Conservation (phyloP, 2,113 vertebrate species). For the Cryptomyrus ogoouensis region DNA sequence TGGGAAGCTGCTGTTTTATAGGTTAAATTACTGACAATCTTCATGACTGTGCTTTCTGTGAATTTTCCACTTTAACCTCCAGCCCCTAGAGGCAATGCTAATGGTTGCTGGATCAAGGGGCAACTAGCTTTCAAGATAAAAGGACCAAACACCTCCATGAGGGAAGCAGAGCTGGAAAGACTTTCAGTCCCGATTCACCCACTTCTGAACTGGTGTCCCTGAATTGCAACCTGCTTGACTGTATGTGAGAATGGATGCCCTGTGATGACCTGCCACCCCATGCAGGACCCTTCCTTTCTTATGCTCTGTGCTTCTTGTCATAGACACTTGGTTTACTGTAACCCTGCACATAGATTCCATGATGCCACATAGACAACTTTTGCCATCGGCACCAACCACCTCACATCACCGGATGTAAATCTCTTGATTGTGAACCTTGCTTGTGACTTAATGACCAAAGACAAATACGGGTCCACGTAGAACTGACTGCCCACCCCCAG, state of each 20-base stretch:
- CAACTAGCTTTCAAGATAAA: not conserved
- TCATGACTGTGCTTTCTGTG: not conserved
- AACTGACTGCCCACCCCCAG: too few relatives aligned
- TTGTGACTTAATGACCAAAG: too few relatives aligned
- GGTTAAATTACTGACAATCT: not conserved
- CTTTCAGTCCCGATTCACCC: not conserved
- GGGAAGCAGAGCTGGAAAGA: not conserved
- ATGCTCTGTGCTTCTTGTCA: not conserved
- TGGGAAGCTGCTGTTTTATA: not conserved
- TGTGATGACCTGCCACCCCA: not conserved
- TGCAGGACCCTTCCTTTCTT: not conserved
- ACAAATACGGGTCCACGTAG: too few relatives aligned
- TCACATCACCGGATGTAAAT: too few relatives aligned
- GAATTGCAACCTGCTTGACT: not conserved
- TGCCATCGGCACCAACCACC: not conserved
- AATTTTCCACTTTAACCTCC: slow-evolving; percentile 5
- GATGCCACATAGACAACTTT: not conserved
- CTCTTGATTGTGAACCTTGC: too few relatives aligned
- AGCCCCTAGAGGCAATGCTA: not conserved
- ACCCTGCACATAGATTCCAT: not conserved
- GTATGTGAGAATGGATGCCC: not conserved
- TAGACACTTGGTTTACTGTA: not conserved
- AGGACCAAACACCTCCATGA: not conserved
- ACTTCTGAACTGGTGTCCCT: not conserved
- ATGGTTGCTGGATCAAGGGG: not conserved